Conservation (phyloP, 2,113 vertebrate genomes). For the Syngnathus typhle region DNA sequence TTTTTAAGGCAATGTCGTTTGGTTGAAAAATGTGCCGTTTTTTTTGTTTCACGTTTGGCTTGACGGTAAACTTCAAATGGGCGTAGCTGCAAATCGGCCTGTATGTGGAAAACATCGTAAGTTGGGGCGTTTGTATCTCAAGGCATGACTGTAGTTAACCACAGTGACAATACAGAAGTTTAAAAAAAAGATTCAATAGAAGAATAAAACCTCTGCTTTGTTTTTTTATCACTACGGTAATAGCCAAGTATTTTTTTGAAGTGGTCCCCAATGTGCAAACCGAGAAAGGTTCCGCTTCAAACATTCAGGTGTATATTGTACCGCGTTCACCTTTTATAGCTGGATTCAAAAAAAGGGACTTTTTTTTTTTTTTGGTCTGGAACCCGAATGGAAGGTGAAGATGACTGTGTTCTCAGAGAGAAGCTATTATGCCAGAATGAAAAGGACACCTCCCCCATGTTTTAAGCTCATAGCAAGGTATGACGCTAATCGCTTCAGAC, state of each 20-base stretch:
- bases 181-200: no score
- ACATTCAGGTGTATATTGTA: background rate
- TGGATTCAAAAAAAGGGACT: background rate
- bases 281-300: background rate
- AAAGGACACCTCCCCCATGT: conserved; percentile 24
- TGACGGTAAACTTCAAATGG: no score
- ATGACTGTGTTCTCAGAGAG: conserved; percentile 10
- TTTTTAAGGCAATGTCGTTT: no score
- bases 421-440: conserved; percentile 8
- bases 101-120: no score
- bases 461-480: conserved; percentile 41
- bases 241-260: background rate
- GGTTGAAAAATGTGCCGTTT: no score
- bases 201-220: background rate
- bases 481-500: conserved; percentile 60
- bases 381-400: background rate
- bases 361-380: background rate
- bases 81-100: no score
- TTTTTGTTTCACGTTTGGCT: no score
- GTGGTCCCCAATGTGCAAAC: background rate
- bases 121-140: no score
- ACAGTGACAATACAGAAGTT: background rate
- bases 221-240: background rate
- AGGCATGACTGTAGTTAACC: no score
- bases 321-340: background rate